These are phyloP conservation scores for Rhizomys pruinosus DNA, from an alignment of 2,113 vertebrate species.

Conservation along the genomic window DNA sequence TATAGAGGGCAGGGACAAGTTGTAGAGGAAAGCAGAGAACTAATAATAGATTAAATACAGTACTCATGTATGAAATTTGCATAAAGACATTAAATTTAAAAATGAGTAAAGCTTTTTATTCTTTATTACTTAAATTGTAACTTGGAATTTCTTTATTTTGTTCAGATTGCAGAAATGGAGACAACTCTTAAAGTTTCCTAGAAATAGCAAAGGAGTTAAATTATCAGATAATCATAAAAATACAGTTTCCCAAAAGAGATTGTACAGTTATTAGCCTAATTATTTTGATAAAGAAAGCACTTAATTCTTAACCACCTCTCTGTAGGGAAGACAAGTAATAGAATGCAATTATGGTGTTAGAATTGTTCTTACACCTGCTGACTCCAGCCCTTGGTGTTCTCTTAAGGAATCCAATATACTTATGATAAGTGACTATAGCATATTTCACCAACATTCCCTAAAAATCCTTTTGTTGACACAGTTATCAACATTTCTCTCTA, in stretches of 20 bases:
- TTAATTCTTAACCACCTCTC: slow-evolving; percentile 66
- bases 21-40: no score
- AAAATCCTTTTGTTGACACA: slow-evolving; percentile 43
- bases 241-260: slow-evolving; percentile 33
- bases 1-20: no score
- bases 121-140: slow-evolving; percentile 54
- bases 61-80: no score
- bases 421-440: neutral
- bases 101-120: neutral
- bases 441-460: slow-evolving; percentile 34
- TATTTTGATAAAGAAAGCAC: slow-evolving; percentile 53
- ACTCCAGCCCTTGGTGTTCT: slow-evolving; percentile 29
- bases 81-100: no score
- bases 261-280: slow-evolving; percentile 58
- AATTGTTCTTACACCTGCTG: slow-evolving; percentile 45
- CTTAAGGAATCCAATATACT: slow-evolving; percentile 8
- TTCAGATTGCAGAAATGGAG: neutral
- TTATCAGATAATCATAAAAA: slow-evolving; percentile 62
- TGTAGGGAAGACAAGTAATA: slow-evolving; percentile 49
- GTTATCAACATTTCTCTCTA: slow-evolving; percentile 21
- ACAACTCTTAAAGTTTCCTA: neutral
- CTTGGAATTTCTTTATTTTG: slow-evolving; percentile 50
- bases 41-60: no score
- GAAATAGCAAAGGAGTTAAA: slow-evolving; percentile 60
- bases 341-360: slow-evolving; percentile 42